Base-by-base conservation (phyloP, 30 jellyfish, hydroid and myxozoan genomes). In the Chrysaora quinquecirrha region DNA sequence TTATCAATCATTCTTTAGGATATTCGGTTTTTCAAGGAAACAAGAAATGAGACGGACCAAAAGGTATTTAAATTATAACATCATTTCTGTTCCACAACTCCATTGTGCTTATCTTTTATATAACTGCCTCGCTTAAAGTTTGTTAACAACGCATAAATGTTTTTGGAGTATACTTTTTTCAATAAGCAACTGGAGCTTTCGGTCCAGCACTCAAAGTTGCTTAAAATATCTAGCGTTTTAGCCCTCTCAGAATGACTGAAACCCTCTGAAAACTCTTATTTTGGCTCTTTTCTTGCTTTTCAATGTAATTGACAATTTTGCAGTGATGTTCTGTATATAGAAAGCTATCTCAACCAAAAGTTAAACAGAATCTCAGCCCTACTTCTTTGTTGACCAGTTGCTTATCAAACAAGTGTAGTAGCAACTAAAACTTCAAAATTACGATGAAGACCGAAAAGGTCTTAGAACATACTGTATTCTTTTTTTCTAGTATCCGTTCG, bases 401-500 rank as follows among this genome's bases (percentile, higher is more conserved):
- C n/a, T n/a, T n/a, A n/a, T 43, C 58, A 43, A 9, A 43, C 58
- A 6, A 43, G 12, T 43, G 58, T 6, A 43, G 16, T 6, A 6
- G 12, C 58, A 9, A 9, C 58, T 6, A 9, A 43, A 9, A 6
- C 9, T 16, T 43, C 58, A 43, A 16, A 43, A 16, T 43, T 43
- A 43, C 12, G 9, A 43, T 43, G 16, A 43, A 16, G 16, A 43
- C 9, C 58, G 16, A 9, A 43, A 43, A 9, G 58, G 58, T 16
- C 58, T 43, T 9, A 43, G 12, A 6, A 43, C 9, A 43, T 43
- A 43, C 9, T 43, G 58, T 52, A 10, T 31, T 50, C 48, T 34
- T 33, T 30, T 31, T 20, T 91, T 90, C n/a, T 80, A 92, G 98
- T 92, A 92, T 64, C 98, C 98, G n/a, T 93, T 64, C 67, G 98